phyloP scores from a whole-genome alignment of 2,113 vertebrate genomes.

The Puntigrus tetrazona region DNA sequence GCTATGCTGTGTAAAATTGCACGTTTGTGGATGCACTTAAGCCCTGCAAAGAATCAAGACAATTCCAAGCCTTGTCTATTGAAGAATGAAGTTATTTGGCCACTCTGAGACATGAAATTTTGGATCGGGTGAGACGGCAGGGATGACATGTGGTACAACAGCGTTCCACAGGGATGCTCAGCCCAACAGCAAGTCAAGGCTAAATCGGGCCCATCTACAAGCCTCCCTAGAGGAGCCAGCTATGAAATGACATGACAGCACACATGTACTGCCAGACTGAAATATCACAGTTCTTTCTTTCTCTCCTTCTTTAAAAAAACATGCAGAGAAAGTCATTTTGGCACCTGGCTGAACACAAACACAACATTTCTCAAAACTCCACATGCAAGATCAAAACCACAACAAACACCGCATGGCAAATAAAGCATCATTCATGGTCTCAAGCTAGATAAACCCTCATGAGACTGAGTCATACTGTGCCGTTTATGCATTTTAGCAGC shows the following conservation, averaged over 20 bases:
- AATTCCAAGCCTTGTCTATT: not conserved
- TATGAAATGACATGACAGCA: slow-evolving; percentile 42
- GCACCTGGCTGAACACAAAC: not conserved
- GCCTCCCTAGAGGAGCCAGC: slow-evolving; percentile 30
- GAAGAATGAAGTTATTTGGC: slow-evolving; percentile 4
- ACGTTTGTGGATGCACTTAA: not conserved
- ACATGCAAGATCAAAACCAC: slow-evolving; percentile 27
- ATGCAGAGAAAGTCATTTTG: not conserved
- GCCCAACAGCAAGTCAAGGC: slow-evolving; percentile 12
- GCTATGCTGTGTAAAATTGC: not conserved
- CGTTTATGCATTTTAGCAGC: not conserved
- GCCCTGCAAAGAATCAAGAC: not conserved
- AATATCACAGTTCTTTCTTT: not conserved
- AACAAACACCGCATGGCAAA: slow-evolving; percentile 1
- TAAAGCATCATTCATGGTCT: not conserved
- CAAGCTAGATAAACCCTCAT: not conserved
- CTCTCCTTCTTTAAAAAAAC: not conserved
- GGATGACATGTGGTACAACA: slow-evolving; percentile 13
- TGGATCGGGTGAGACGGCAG: not conserved
- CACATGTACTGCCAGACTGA: slow-evolving; percentile 8
- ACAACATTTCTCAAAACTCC: slow-evolving; percentile 19
- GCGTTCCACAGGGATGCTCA: slow-evolving; percentile 14
- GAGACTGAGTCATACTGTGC: not conserved
- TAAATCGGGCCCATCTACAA: slow-evolving; percentile 43
- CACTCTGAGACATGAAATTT: not conserved